Evolutionary conservation across 2,113 vertebrate species (phyloP).

Genomic region (Etheostoma spectabile): DNA sequence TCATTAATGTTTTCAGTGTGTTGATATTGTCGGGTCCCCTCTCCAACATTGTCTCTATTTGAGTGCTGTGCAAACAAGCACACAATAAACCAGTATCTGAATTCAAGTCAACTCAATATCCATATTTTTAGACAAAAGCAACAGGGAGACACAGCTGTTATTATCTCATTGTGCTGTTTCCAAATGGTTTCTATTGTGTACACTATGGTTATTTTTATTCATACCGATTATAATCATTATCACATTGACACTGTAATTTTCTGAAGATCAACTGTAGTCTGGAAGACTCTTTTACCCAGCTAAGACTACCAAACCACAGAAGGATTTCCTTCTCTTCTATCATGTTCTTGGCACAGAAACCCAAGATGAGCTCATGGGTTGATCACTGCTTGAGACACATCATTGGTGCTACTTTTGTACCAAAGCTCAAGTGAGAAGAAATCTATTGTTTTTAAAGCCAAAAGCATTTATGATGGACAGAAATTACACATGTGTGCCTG

Average conservation of each 20-base stretch:
- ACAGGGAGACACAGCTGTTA: constrained; percentile 44
- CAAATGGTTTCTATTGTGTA: constrained; percentile 49
- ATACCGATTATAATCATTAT: constrained; percentile 33
- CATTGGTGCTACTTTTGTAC: constrained; percentile 12
- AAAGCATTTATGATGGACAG: constrained; percentile 6
- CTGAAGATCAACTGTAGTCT: constrained; percentile 16
- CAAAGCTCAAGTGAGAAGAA: constrained; percentile 13
- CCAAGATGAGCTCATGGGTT: constrained; percentile 37
- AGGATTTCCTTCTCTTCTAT: constrained; percentile 13
- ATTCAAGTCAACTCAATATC: constrained; percentile 18
- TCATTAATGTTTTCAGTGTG: constrained; percentile 11
- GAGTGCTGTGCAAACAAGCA: constrained; percentile 32
- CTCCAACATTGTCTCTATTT: constrained; percentile 2
- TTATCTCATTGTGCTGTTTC: constrained; percentile 37
- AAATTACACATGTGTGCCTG: background rate
- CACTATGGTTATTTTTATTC: constrained; percentile 10
- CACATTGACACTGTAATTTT: constrained; percentile 49
- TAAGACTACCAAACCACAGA: constrained; percentile 21
- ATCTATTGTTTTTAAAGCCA: constrained; percentile 12
- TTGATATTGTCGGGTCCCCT: constrained; percentile 9
- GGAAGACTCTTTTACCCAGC: background rate
- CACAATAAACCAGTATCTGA: constrained; percentile 16
- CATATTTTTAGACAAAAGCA: constrained; percentile 48
- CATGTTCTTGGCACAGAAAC: constrained; percentile 33
- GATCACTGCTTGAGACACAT: constrained; percentile 19